A percentile compares a stretch with the other conserved stretches of the same genome.
These are phyloP conservation scores for Poeciliopsis gracilis DNA, from an alignment of 2,797 vertebrate genomes.

Conservation along the genomic window DNA sequence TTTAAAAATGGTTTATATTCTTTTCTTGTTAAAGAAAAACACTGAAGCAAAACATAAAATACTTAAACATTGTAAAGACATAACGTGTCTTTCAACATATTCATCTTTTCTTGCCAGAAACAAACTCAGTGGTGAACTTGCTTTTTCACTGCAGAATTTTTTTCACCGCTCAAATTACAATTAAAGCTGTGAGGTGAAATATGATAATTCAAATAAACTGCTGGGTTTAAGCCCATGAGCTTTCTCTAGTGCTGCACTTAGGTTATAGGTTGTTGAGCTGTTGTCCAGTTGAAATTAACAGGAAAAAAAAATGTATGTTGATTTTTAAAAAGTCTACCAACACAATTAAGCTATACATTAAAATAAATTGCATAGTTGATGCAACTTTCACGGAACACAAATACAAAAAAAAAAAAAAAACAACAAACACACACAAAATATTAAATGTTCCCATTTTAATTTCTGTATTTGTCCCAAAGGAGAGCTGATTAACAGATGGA, in stretches of 20 bases:
- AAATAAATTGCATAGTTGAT: not conserved
- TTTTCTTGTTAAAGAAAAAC: not conserved
- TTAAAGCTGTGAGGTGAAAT: not conserved
- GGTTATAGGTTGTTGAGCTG: not conserved
- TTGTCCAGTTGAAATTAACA: not conserved
- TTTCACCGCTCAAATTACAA: not conserved
- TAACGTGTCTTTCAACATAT: not conserved
- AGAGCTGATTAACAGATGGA: constrained; percentile 1
- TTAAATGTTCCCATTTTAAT: not conserved
- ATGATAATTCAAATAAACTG: not conserved
- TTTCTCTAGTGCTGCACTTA: not conserved
- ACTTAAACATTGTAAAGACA: too few species aligned
- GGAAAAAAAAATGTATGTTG: not conserved
- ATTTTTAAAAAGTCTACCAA: not conserved
- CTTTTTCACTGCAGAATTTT: not conserved
- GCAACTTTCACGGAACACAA: not conserved
- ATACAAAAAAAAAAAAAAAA: not conserved
- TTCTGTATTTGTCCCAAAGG: not conserved
- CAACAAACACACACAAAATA: not conserved
- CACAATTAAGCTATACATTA: not conserved
- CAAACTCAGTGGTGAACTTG: not conserved
- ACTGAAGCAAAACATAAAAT: not conserved
- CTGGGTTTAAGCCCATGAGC: not conserved
- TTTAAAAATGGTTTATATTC: not conserved
- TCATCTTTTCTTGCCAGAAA: not conserved